Percentiles rank a stretch among this genome's conserved stretches.
These are phyloP conservation scores for Eidolon dupreanum DNA, from an alignment of 2,797 vertebrate species.

Conservation along the genomic window DNA sequence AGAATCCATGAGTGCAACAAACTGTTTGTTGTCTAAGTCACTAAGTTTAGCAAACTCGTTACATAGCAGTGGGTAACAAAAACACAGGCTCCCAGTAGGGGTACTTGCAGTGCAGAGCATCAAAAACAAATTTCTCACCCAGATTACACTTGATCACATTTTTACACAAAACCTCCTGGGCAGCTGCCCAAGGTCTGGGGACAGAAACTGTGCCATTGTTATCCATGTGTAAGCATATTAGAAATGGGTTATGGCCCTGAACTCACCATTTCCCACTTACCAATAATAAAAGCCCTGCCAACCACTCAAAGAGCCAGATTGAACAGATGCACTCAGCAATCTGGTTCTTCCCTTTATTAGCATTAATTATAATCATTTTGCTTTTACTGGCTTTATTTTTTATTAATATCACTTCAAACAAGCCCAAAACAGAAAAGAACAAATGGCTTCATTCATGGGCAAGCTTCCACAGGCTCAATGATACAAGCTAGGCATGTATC, in stretches of 20 bases:
- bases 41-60: not conserved
- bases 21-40: not conserved
- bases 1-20: not conserved
- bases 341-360: slow-evolving; percentile 62
- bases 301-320: slow-evolving; percentile 37
- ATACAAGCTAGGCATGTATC: not conserved
- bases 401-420: slow-evolving; percentile 56
- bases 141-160: not conserved
- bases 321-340: slow-evolving; percentile 60
- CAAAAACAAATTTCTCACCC: not conserved
- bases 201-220: not conserved
- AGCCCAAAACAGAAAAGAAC: slow-evolving; percentile 7
- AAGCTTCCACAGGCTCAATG: not conserved
- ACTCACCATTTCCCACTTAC: not conserved
- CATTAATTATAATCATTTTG: slow-evolving; percentile 59
- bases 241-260: not conserved
- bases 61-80: not conserved
- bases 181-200: not conserved
- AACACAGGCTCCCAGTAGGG: not conserved
- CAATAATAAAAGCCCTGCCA: slow-evolving; percentile 45
- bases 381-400: slow-evolving; percentile 66
- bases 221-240: not conserved
- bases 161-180: not conserved
- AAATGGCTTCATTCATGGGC: not conserved
- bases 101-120: not conserved